phyloP scores from a whole-genome alignment of 23 tunicate species.

The Halocynthia roretzi region DNA sequence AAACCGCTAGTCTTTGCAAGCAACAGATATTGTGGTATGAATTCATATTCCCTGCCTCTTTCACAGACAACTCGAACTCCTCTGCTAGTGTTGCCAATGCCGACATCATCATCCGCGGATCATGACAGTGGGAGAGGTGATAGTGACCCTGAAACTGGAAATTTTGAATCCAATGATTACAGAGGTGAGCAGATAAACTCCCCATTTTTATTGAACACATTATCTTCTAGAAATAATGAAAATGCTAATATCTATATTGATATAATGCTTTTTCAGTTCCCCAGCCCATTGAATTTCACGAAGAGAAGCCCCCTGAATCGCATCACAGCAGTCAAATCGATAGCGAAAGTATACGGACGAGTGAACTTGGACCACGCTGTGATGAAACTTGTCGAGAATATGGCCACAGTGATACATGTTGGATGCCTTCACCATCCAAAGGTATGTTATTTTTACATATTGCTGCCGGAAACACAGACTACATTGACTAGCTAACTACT shows the following conservation, averaged over 20 bases:
- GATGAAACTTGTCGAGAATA: slow-evolving; percentile 42
- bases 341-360: slow-evolving; percentile 11
- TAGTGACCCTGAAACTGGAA: slow-evolving; percentile 75
- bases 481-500: too few relatives aligned
- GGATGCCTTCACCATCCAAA: slow-evolving; percentile 73
- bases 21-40: background rate
- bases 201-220: too few relatives aligned
- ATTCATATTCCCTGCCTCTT: background rate
- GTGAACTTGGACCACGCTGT: slow-evolving; percentile 36
- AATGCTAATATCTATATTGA: background rate
- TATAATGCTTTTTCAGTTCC: background rate
- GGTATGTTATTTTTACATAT: slow-evolving; percentile 10
- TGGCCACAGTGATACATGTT: slow-evolving; percentile 90
- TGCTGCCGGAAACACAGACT: too few relatives aligned
- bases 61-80: too few relatives aligned
- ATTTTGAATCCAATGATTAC: slow-evolving; percentile 31
- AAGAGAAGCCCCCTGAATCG: background rate
- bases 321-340: background rate
- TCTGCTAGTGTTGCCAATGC: too few relatives aligned
- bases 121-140: slow-evolving; percentile 88
- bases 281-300: background rate
- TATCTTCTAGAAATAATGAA: too few relatives aligned
- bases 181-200: background rate
- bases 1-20: too few relatives aligned
- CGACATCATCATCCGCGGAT: background rate